Conservation (phyloP, 2,113 vertebrate genomes). For the Sporophila hypoxantha region DNA sequence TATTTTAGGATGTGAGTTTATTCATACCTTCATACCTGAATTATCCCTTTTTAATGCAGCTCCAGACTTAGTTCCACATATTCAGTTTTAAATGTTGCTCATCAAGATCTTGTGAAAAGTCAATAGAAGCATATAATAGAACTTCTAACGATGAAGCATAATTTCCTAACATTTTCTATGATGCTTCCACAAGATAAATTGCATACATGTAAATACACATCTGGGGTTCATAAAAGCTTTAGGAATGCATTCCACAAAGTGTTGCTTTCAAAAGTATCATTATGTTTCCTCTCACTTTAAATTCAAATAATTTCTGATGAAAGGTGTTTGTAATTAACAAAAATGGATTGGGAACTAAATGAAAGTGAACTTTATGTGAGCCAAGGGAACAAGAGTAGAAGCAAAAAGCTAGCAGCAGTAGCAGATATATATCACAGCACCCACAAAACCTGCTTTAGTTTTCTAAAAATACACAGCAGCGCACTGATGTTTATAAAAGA, state of each 20-base stretch:
- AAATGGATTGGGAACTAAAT: constrained; percentile 7
- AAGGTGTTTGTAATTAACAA: constrained; percentile 15
- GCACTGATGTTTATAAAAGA: not conserved
- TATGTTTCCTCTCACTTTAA: constrained; percentile 13
- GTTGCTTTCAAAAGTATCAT: not conserved
- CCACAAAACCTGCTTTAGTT: not conserved
- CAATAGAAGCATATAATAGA: not conserved
- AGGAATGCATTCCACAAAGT: not conserved
- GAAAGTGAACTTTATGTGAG: not conserved
- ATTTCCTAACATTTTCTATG: not conserved
- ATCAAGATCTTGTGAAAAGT: not conserved
- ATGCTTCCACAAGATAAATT: not conserved
- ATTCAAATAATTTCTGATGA: constrained; percentile 1
- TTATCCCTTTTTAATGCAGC: not conserved
- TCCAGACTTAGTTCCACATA: not conserved
- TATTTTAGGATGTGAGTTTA: not conserved
- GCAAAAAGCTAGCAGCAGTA: not conserved
- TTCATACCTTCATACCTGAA: not conserved
- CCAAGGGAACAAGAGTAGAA: not conserved
- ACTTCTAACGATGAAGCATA: not conserved
- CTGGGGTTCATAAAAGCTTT: not conserved
- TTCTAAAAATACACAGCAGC: not conserved
- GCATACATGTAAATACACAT: not conserved
- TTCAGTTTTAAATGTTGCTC: not conserved
- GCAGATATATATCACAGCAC: not conserved